Conservation (phyloP, 1,140 invertebrate species). For the Palaemon carinicauda region DNA sequence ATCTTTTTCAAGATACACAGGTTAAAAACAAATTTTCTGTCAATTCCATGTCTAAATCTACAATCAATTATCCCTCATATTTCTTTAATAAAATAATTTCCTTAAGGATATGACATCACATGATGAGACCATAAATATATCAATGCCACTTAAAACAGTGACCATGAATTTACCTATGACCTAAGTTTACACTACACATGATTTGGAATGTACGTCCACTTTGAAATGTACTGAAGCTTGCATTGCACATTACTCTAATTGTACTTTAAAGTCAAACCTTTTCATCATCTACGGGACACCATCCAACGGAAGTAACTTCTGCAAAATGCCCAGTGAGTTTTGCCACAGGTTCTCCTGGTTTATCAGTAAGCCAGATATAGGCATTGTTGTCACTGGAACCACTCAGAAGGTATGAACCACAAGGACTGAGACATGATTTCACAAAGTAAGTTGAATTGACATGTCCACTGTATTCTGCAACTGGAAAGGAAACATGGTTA, state of each 20-base stretch:
- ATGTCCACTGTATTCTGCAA: constrained; percentile 70
- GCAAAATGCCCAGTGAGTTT: constrained; percentile 77
- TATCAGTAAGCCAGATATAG: constrained; percentile 81
- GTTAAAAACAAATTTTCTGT: no score
- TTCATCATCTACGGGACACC: constrained; percentile 70
- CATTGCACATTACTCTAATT: no score
- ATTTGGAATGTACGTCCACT: no score
- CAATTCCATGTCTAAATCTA: no score
- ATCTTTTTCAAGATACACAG: neutral
- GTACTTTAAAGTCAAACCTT: constrained; percentile 65
- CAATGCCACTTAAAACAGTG: no score
- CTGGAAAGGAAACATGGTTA: constrained; percentile 58
- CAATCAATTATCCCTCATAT: no score
- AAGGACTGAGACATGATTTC: constrained; percentile 80
- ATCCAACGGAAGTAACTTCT: constrained; percentile 85
- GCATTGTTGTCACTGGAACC: constrained; percentile 85
- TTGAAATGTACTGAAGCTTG: no score
- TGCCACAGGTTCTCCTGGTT: constrained; percentile 72
- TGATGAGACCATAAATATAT: no score
- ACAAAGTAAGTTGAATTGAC: constrained; percentile 83
- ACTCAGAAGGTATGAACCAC: constrained; percentile 80
- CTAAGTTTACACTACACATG: no score
- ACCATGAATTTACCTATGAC: no score
- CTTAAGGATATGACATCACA: no score
- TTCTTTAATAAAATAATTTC: no score